phyloP scores from a whole-genome alignment of 2,113 vertebrate genomes.

The Cololabis saira region DNA sequence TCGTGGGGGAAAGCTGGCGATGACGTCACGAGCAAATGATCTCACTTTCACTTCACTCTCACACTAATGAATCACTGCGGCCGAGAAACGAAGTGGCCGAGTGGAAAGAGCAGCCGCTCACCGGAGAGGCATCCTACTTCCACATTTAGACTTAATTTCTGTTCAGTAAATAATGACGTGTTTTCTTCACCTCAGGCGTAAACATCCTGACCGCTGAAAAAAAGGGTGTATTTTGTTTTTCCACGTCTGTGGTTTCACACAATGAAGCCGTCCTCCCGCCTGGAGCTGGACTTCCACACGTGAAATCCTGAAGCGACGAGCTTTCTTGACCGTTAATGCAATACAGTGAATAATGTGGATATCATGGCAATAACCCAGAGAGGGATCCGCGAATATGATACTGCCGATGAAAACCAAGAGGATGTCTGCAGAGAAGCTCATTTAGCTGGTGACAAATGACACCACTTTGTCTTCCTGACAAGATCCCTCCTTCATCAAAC shows the following conservation, averaged over 20 bases:
- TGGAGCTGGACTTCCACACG: not conserved
- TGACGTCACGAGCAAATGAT: too few species aligned
- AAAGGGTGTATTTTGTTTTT: not conserved
- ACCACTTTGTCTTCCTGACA: conserved; percentile 92
- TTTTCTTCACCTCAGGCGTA: too few species aligned
- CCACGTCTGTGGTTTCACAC: not conserved
- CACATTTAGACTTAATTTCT: too few species aligned
- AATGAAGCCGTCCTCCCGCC: not conserved
- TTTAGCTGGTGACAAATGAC: conserved; percentile 93
- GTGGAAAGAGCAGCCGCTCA: too few species aligned
- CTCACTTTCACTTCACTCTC: too few species aligned
- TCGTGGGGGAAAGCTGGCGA: too few species aligned
- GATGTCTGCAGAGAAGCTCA: conserved; percentile 88
- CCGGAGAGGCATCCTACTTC: too few species aligned
- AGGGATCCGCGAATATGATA: conserved; percentile 36
- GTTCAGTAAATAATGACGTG: too few species aligned
- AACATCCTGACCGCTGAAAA: not conserved
- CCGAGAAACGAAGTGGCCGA: too few species aligned
- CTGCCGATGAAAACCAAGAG: conserved; percentile 51
- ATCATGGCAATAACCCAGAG: conserved; percentile 32
- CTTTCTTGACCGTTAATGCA: conserved; percentile 5
- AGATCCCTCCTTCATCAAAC: conserved; percentile 93
- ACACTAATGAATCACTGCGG: too few species aligned
- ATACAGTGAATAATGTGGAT: conserved; percentile 10
- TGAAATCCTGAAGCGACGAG: not conserved